A percentile compares a stretch with the other conserved stretches of the same genome.
These are phyloP conservation scores for Spisula solida DNA, from an alignment of 2,888 invertebrate genomes.

Conservation along the genomic window DNA sequence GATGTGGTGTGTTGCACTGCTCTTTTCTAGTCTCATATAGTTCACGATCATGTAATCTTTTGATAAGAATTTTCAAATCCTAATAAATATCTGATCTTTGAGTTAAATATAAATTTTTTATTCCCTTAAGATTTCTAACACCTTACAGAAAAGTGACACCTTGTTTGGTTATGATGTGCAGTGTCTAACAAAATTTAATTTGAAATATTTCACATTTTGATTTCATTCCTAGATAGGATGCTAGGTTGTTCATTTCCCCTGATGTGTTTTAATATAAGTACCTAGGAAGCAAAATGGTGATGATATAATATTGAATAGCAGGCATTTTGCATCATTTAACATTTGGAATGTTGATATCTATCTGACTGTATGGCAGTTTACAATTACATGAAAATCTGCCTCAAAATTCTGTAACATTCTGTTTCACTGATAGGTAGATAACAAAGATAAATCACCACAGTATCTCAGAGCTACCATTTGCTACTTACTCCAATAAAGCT, in stretches of 20 bases:
- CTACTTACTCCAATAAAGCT: conserved; percentile 1
- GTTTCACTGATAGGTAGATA: not conserved
- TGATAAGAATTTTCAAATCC: not conserved
- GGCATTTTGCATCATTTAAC: conserved; percentile 7
- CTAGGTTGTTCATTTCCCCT: not conserved
- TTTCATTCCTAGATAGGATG: not conserved
- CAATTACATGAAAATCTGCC: conserved; percentile 21
- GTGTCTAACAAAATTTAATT: not conserved
- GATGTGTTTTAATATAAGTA: conserved; percentile 4
- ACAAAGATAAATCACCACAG: not conserved
- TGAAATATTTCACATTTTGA: not conserved
- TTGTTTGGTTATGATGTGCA: not conserved
- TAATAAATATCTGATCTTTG: too few relatives aligned
- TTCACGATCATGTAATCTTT: not conserved
- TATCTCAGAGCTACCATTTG: not conserved
- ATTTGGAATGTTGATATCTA: not conserved
- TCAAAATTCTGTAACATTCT: not conserved
- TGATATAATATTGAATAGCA: conserved; percentile 8
- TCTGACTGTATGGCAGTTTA: not conserved
- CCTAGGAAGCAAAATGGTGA: not conserved
- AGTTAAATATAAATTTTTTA: too few relatives aligned
- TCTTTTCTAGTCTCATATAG: not conserved
- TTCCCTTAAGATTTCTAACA: too few relatives aligned
- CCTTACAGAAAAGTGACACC: too few relatives aligned
- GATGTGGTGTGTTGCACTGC: not conserved